phyloP scores from a whole-genome alignment of 2,888 invertebrate genomes.

The Hypena proboscidalis region DNA sequence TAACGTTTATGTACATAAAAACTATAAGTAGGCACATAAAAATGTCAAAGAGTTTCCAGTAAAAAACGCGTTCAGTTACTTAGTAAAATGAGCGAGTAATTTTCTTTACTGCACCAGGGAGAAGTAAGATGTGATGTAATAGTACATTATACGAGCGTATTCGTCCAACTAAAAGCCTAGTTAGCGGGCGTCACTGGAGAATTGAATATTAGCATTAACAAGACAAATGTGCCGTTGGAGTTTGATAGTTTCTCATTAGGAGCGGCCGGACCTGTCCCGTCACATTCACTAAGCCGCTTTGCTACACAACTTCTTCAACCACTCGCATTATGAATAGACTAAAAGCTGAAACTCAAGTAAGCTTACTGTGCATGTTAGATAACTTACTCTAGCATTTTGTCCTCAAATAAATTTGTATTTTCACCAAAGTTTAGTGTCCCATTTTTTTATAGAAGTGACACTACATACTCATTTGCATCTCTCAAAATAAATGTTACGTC shows the following conservation, averaged over 20 bases:
- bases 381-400: conserved; percentile 2
- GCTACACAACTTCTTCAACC: conserved; percentile 49
- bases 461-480: not conserved
- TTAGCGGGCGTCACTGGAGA: conserved; percentile 51
- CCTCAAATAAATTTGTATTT: too few species aligned
- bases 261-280: conserved; percentile 45
- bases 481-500: conserved; percentile 9
- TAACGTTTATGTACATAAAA: too few species aligned
- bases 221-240: conserved; percentile 74
- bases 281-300: conserved; percentile 57
- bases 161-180: conserved; percentile 51
- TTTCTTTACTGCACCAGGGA: not conserved
- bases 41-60: not conserved
- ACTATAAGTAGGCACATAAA: not conserved
- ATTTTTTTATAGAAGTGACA: not conserved
- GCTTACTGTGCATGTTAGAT: conserved; percentile 6
- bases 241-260: conserved; percentile 79
- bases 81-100: conserved; percentile 1
- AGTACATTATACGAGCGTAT: conserved; percentile 26
- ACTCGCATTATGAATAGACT: conserved; percentile 34
- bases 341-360: conserved; percentile 16
- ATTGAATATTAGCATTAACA: conserved; percentile 77
- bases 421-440: too few species aligned
- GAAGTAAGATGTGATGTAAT: not conserved
- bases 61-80: not conserved